Percentiles rank a stretch among this genome's conserved stretches.
These are phyloP conservation scores for Elegia similella DNA, from an alignment of 2,888 invertebrate species.

Conservation along the genomic window DNA sequence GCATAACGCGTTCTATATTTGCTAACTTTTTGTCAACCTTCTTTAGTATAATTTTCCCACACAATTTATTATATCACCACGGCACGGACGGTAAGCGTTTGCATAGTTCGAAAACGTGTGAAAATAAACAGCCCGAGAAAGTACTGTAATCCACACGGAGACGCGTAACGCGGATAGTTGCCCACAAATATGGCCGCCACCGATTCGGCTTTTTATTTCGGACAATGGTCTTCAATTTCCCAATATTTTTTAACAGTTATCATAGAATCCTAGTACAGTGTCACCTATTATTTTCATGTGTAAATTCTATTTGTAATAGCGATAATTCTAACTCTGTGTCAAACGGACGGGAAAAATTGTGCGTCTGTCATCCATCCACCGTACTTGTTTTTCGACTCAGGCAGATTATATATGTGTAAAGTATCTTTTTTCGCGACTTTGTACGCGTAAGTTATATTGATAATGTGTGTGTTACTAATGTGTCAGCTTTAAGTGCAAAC, in stretches of 20 bases:
- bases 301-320: too few relatives aligned
- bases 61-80: constrained; percentile 37
- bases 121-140: constrained; percentile 61
- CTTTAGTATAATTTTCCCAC: constrained; percentile 28
- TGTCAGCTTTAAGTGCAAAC: too few relatives aligned
- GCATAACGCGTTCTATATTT: neutral
- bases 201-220: constrained; percentile 19
- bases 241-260: constrained; percentile 16
- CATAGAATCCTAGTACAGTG: neutral
- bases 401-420: too few relatives aligned
- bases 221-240: constrained; percentile 18
- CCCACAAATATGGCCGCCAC: constrained; percentile 19
- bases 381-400: too few relatives aligned
- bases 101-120: constrained; percentile 63
- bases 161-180: constrained; percentile 29
- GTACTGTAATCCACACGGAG: constrained; percentile 35
- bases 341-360: too few relatives aligned
- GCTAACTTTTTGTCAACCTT: constrained; percentile 1
- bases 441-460: too few relatives aligned
- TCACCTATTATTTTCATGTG: neutral
- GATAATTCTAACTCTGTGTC: too few relatives aligned
- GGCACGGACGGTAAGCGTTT: constrained; percentile 32
- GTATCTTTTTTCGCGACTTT: too few relatives aligned
- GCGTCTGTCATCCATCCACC: too few relatives aligned
- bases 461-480: too few relatives aligned